phyloP scores from a whole-genome alignment of 2,113 vertebrate genomes.

The Osmerus eperlanus region DNA sequence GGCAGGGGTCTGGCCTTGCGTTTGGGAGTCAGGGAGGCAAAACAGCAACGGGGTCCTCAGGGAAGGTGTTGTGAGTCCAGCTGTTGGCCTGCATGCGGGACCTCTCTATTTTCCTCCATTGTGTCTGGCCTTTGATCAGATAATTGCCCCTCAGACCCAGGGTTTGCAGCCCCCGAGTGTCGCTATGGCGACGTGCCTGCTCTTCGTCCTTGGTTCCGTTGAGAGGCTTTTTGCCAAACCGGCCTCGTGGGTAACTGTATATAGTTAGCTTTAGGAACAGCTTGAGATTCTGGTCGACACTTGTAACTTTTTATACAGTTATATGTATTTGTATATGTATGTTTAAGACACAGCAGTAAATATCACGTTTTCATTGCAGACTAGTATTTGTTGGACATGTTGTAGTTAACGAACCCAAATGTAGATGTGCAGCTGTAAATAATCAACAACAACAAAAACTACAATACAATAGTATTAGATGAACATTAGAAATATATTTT shows the following conservation, averaged over 20 bases:
- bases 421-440: too few relatives aligned
- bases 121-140: constrained; percentile 71
- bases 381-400: too few relatives aligned
- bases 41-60: neutral
- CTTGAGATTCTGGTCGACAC: neutral
- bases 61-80: constrained; percentile 36
- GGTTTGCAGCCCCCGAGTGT: constrained; percentile 64
- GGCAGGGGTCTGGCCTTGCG: neutral
- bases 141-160: constrained; percentile 67
- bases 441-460: too few relatives aligned
- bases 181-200: constrained; percentile 57
- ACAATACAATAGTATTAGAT: too few relatives aligned
- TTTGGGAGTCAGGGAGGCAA: neutral
- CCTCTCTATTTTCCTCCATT: constrained; percentile 43
- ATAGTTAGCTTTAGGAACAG: neutral
- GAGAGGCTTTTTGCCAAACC: constrained; percentile 50
- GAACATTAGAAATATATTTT: too few relatives aligned
- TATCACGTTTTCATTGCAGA: too few relatives aligned
- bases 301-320: too few relatives aligned
- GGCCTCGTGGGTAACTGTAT: constrained; percentile 8
- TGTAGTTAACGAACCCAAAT: too few relatives aligned
- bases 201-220: constrained; percentile 52
- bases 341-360: too few relatives aligned
- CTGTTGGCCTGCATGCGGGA: constrained; percentile 53
- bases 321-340: too few relatives aligned